These are phyloP conservation scores for Pelmatolapia mariae DNA, from an alignment of 2,113 vertebrate genomes.

Conservation along the genomic window DNA sequence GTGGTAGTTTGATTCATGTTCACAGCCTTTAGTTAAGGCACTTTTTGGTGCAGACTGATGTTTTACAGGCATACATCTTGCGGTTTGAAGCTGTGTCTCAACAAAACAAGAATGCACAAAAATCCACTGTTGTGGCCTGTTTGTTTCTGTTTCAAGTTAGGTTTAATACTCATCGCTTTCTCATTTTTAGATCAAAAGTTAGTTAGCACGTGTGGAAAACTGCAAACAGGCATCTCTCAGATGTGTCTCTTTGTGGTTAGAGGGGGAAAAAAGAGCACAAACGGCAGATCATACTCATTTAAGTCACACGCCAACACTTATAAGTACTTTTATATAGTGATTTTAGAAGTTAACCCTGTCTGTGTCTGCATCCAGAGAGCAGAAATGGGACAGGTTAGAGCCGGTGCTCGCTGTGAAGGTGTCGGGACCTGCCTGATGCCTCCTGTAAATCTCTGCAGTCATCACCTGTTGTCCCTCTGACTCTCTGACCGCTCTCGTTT, in stretches of 20 bases:
- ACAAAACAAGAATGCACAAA: slow-evolving; percentile 54
- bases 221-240: background rate
- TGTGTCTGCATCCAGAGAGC: background rate
- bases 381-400: slow-evolving; percentile 1
- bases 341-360: background rate
- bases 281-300: background rate
- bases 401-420: slow-evolving; percentile 8
- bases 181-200: background rate
- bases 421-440: slow-evolving; percentile 24
- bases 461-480: slow-evolving; percentile 33
- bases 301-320: background rate
- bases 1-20: slow-evolving; percentile 55
- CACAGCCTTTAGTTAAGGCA: slow-evolving; percentile 55
- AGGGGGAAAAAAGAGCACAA: background rate
- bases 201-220: background rate
- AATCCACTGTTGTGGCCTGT: slow-evolving; percentile 44
- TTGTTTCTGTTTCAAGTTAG: slow-evolving; percentile 37
- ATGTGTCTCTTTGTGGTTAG: background rate
- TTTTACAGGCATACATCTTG: slow-evolving; percentile 69
- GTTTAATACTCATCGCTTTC: background rate
- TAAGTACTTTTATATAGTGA: background rate
- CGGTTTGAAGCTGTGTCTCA: slow-evolving; percentile 50
- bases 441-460: slow-evolving; percentile 42
- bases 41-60: slow-evolving; percentile 50
- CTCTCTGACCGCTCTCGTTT: slow-evolving; percentile 17